These are phyloP conservation scores for Agrypnia vestita DNA, from an alignment of 1,140 invertebrate species.

Conservation along the genomic window DNA sequence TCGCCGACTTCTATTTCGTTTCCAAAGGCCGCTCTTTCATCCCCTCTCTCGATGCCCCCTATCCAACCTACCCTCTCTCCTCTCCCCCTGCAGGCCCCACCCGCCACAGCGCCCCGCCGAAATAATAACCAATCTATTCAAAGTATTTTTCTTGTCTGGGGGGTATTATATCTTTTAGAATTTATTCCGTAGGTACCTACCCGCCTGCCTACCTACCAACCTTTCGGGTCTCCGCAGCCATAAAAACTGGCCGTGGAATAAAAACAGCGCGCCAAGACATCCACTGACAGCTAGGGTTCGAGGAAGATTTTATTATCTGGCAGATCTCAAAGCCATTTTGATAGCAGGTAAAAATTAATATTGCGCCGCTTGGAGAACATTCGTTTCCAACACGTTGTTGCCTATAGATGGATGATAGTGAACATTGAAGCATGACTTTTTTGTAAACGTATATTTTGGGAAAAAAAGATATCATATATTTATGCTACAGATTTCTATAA, in stretches of 20 bases:
- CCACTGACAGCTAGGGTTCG: conserved; percentile 16
- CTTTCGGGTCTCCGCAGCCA: conserved; percentile 37
- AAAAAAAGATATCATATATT: too few species aligned
- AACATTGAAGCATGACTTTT: too few species aligned
- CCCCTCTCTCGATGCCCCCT: conserved; percentile 11
- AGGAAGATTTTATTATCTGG: neutral
- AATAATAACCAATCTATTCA: conserved; percentile 54
- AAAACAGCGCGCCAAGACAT: conserved; percentile 44
- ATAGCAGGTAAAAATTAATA: too few species aligned
- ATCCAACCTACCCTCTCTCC: neutral
- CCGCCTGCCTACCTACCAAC: conserved; percentile 2
- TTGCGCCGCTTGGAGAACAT: too few species aligned
- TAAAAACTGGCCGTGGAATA: conserved; percentile 40
- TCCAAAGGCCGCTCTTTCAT: conserved; percentile 36
- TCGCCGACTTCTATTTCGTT: conserved; percentile 46
- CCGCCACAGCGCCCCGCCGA: conserved; percentile 8
- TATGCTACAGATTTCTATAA: too few species aligned
- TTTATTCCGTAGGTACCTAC: conserved; percentile 41
- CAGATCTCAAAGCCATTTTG: conserved; percentile 5
- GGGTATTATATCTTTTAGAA: conserved; percentile 49
- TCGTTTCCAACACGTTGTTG: too few species aligned
- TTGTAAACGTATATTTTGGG: too few species aligned
- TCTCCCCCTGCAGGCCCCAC: neutral
- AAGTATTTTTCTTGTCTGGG: conserved; percentile 50
- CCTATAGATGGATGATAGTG: too few species aligned